Conservation (phyloP, 2,113 vertebrate species). For the Oplegnathus fasciatus region DNA sequence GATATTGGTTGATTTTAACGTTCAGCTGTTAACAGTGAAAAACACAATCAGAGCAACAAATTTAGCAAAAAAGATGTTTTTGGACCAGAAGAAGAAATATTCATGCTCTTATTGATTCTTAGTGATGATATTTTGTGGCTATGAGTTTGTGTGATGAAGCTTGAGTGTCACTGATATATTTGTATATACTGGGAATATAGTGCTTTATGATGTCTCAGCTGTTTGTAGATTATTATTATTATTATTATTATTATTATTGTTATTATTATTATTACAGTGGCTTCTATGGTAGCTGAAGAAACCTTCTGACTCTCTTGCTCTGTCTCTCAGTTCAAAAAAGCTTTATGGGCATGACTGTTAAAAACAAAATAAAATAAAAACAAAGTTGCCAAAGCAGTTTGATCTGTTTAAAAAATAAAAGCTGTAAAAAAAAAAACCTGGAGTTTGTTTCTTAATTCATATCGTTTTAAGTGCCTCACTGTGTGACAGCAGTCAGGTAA, state of each 20-base stretch:
- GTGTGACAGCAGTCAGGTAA: no score
- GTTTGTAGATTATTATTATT: constrained; percentile 38
- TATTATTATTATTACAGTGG: neutral
- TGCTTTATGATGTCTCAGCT: constrained; percentile 27
- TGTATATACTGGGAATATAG: constrained; percentile 57
- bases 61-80: neutral
- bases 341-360: constrained; percentile 71
- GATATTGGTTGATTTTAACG: neutral
- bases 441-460: neutral
- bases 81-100: constrained; percentile 44
- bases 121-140: constrained; percentile 39
- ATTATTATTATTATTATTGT: constrained; percentile 4
- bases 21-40: neutral
- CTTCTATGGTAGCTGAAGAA: constrained; percentile 54
- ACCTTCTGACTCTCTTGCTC: neutral
- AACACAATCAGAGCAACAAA: neutral
- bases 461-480: neutral
- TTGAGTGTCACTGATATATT: constrained; percentile 38
- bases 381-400: constrained; percentile 40
- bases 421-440: neutral
- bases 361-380: constrained; percentile 5
- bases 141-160: constrained; percentile 28
- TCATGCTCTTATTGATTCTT: neutral
- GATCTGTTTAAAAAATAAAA: constrained; percentile 44
- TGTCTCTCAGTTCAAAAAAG: constrained; percentile 41